These are phyloP conservation scores for Tolypeutes matacus DNA, from an alignment of 2,797 vertebrate species.

Conservation along the genomic window DNA sequence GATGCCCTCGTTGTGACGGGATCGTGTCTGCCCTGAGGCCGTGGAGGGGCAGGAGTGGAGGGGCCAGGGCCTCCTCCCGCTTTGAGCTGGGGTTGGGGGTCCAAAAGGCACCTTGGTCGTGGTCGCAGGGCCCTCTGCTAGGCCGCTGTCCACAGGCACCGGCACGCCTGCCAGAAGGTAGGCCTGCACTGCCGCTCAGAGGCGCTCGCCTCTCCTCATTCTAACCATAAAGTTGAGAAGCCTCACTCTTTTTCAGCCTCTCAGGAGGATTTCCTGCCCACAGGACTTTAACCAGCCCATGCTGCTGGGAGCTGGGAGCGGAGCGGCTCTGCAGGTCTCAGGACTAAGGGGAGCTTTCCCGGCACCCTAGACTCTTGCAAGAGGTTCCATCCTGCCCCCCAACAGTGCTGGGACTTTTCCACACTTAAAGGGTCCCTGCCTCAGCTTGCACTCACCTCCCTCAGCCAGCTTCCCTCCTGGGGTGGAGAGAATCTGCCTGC, in stretches of 20 bases:
- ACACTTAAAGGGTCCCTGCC: neutral
- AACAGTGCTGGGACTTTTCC: neutral
- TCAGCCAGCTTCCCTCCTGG: neutral
- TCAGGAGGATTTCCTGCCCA: neutral
- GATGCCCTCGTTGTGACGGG: too few species aligned
- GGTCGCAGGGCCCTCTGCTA: neutral
- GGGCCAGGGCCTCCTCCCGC: neutral
- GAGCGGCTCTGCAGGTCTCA: neutral
- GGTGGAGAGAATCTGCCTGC: neutral
- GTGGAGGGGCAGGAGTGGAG: neutral
- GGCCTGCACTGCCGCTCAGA: neutral
- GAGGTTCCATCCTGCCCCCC: fast-evolving
- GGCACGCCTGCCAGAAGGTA: neutral
- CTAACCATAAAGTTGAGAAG: neutral
- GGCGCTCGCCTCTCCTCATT: neutral
- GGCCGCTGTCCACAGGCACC: neutral
- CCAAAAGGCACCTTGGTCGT: neutral
- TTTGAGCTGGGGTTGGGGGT: neutral
- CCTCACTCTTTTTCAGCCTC: neutral
- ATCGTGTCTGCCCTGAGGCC: neutral
- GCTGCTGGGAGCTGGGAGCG: neutral
- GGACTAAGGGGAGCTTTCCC: neutral
- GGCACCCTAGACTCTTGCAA: too few species aligned
- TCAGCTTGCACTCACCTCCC: neutral
- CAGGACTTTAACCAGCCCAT: neutral